phyloP scores from a whole-genome alignment of 2,888 invertebrate genomes.

The Mantis religiosa region DNA sequence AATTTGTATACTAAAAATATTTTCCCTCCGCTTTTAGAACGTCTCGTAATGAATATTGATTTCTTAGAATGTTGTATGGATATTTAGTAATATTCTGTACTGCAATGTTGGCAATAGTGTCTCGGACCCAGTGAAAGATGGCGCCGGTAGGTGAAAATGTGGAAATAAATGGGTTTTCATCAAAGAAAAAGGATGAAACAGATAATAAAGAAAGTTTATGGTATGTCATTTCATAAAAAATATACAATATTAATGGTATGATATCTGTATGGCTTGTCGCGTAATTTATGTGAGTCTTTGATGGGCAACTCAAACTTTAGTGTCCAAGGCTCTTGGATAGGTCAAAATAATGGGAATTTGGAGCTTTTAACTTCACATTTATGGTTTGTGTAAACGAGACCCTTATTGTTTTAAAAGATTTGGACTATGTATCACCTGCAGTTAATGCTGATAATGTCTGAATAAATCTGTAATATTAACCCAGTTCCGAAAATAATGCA shows the following conservation, averaged over 20 bases:
- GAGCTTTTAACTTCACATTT: too few species aligned
- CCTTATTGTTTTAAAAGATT: too few species aligned
- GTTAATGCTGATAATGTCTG: too few species aligned
- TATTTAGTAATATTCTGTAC: neutral
- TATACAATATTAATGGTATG: neutral
- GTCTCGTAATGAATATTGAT: neutral
- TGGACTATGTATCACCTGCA: too few species aligned
- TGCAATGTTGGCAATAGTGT: neutral
- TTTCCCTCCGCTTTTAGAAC: neutral
- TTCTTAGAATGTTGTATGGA: neutral
- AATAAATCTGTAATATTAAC: too few species aligned
- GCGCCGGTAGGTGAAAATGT: conserved; percentile 32
- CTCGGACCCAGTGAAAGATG: conserved; percentile 31
- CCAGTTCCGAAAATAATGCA: too few species aligned
- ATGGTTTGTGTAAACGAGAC: too few species aligned
- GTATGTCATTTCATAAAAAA: conserved; percentile 42
- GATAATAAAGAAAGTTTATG: conserved; percentile 63
- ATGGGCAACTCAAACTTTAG: neutral
- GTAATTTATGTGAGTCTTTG: neutral
- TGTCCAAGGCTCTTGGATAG: conserved; percentile 18
- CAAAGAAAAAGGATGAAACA: conserved; percentile 58
- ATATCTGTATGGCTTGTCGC: neutral
- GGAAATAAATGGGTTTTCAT: conserved; percentile 29
- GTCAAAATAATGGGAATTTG: conserved; percentile 2
- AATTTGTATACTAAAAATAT: neutral